phyloP scores from a whole-genome alignment of 2,113 vertebrate species.

The Ophthalmolycus amberensis region DNA sequence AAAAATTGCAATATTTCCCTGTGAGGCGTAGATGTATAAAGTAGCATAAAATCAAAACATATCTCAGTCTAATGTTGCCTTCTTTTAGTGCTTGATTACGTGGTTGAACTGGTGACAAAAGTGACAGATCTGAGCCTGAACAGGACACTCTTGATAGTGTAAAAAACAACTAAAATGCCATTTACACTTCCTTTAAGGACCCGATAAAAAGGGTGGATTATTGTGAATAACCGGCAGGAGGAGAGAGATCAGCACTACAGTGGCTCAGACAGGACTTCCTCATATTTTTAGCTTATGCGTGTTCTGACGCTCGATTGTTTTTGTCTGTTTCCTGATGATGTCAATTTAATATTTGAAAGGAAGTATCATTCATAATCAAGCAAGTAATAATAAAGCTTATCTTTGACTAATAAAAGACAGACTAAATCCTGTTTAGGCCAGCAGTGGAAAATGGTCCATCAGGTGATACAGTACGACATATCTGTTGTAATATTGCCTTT shows the following conservation, averaged over 20 bases:
- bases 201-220: background rate
- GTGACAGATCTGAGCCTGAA: background rate
- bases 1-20: background rate
- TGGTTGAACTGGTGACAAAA: background rate
- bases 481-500: slow-evolving; percentile 17
- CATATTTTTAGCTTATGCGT: background rate
- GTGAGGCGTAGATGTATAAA: background rate
- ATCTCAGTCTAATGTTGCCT: background rate
- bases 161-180: background rate
- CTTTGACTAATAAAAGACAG: slow-evolving; percentile 7
- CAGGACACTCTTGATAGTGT: background rate
- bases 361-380: slow-evolving; percentile 22
- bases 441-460: slow-evolving; percentile 14
- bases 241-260: background rate
- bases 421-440: slow-evolving; percentile 3
- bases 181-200: background rate
- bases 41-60: background rate
- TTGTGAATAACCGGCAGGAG: background rate
- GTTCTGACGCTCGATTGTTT: background rate
- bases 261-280: background rate
- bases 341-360: slow-evolving; percentile 18
- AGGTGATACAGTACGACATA: slow-evolving; percentile 7
- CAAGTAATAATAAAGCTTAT: slow-evolving; percentile 2
- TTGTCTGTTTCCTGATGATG: background rate
- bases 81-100: background rate